Conservation (phyloP, 2,888 invertebrate species). For the Bellardia pandia region DNA sequence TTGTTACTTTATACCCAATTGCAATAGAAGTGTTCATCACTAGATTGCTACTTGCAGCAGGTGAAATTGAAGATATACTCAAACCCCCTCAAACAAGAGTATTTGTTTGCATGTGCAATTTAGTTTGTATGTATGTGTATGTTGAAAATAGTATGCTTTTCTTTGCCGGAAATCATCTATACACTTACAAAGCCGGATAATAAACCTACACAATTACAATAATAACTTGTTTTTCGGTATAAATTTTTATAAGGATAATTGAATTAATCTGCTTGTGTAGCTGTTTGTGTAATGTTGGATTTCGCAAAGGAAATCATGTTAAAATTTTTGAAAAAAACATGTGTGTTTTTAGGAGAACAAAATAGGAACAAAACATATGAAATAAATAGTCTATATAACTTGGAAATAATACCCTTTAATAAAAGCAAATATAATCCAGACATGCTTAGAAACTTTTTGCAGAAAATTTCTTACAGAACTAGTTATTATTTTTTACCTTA, state of each 20-base stretch:
- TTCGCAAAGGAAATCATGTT: not conserved
- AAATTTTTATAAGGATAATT: conserved; percentile 29
- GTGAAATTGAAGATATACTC: not conserved
- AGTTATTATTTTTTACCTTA: no score
- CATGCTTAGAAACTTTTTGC: no score
- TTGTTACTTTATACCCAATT: not conserved
- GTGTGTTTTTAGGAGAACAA: not conserved
- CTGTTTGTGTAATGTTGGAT: not conserved
- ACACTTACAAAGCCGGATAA: not conserved
- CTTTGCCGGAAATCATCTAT: not conserved
- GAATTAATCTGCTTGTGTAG: conserved; percentile 15
- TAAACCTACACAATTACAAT: not conserved
- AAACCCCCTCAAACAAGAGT: not conserved
- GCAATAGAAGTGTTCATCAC: not conserved
- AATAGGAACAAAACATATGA: not conserved
- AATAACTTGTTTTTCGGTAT: conserved; percentile 11
- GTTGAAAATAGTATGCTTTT: no score
- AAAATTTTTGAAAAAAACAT: not conserved
- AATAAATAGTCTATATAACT: not conserved
- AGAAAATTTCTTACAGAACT: no score
- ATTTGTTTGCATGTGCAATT: not conserved
- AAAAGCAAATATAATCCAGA: no score
- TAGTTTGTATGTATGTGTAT: not conserved
- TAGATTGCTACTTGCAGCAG: not conserved
- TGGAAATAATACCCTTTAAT: not conserved